phyloP scores from a whole-genome alignment of 2,888 invertebrate genomes.

The Salticus scenicus region DNA sequence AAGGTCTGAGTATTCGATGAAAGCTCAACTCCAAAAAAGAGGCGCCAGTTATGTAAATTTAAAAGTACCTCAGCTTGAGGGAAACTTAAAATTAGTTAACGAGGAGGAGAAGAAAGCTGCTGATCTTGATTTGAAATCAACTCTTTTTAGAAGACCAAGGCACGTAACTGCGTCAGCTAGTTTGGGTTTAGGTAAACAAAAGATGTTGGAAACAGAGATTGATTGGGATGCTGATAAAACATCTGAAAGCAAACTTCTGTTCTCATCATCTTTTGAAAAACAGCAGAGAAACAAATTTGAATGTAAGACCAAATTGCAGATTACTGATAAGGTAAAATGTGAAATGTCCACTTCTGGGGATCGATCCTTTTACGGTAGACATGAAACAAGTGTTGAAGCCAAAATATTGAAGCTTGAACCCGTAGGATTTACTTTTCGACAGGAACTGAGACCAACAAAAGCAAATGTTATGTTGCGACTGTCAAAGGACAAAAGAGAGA shows the following conservation, averaged over 20 bases:
- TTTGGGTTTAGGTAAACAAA: constrained; percentile 20
- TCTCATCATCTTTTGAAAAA: constrained; percentile 23
- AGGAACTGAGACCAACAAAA: neutral
- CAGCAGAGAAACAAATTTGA: neutral
- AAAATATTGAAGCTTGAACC: constrained; percentile 26
- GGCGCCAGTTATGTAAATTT: constrained; percentile 28
- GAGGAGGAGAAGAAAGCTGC: constrained; percentile 27
- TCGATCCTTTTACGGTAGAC: neutral
- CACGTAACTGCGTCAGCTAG: constrained; percentile 30
- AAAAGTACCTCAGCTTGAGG: constrained; percentile 33
- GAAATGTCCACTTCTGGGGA: constrained; percentile 30
- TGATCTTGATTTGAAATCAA: constrained; percentile 38
- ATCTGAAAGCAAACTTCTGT: constrained; percentile 34
- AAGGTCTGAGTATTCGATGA: constrained; percentile 29
- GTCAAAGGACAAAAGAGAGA: constrained; percentile 17
- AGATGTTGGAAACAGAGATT: constrained; percentile 17
- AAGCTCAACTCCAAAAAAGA: constrained; percentile 24
- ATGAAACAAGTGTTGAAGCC: constrained; percentile 26
- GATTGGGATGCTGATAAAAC: constrained; percentile 23
- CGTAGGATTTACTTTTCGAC: neutral
- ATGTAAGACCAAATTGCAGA: constrained; percentile 5
- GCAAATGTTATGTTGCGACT: neutral
- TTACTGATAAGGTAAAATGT: constrained; percentile 22
- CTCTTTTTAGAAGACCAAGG: neutral
- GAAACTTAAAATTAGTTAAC: constrained; percentile 19